A percentile compares a stretch with the other conserved stretches of the same genome.
phyloP scores from a whole-genome alignment of 2,797 vertebrate species.

The Carapus acus region DNA sequence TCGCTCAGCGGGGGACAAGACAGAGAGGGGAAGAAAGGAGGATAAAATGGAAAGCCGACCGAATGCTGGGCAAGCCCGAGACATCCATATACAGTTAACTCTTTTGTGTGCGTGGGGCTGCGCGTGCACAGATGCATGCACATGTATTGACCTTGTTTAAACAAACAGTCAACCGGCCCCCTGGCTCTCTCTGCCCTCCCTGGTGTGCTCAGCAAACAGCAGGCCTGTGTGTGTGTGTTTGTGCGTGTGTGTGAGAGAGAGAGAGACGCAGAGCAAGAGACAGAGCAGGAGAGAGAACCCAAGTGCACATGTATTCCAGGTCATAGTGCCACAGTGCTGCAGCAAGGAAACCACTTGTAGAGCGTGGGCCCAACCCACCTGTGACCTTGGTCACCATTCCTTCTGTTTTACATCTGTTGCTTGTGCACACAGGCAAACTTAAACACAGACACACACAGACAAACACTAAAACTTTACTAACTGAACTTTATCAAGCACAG shows the following conservation, averaged over 20 bases:
- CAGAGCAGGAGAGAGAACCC: conserved; percentile 5
- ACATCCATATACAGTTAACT: conserved; percentile 69
- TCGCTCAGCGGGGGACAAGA: conserved; percentile 23
- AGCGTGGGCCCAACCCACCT: conserved; percentile 41
- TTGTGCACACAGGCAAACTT: conserved; percentile 16
- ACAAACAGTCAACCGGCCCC: conserved; percentile 71
- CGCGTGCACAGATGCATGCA: conserved; percentile 19
- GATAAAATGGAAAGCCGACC: conserved; percentile 45
- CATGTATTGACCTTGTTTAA: conserved; percentile 75
- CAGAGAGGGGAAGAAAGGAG: conserved; percentile 29
- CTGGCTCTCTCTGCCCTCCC: conserved; percentile 67
- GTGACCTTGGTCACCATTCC: conserved; percentile 70
- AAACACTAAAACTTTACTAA: conserved; percentile 10
- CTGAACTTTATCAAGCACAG: conserved; percentile 29
- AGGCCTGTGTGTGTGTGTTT: conserved; percentile 45
- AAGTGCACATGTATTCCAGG: conserved; percentile 40
- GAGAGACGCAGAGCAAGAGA: no score
- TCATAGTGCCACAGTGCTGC: conserved; percentile 45
- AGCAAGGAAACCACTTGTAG: conserved; percentile 50
- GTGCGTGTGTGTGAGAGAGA: conserved; percentile 14
- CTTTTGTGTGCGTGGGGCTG: conserved; percentile 38
- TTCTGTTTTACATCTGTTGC: conserved; percentile 55
- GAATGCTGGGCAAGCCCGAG: conserved; percentile 48
- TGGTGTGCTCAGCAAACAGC: conserved; percentile 70
- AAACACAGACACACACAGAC: not conserved